These are phyloP conservation scores for Balanococcus diminutus DNA, from an alignment of 2,888 invertebrate species.

Conservation along the genomic window DNA sequence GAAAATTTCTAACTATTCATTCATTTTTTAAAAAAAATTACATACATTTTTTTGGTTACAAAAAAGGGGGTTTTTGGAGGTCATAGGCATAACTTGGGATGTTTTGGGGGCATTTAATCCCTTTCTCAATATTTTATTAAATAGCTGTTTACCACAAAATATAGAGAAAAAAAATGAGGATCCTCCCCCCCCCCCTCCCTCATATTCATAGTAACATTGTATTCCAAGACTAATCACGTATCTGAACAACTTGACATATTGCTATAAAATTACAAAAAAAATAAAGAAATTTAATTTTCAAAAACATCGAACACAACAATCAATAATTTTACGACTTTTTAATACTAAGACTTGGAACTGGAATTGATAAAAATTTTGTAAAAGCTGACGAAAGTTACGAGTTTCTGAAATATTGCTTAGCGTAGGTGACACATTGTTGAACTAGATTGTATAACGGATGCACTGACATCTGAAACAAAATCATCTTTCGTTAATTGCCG, in stretches of 20 bases:
- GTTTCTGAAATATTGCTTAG: slow-evolving; percentile 59
- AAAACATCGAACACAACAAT: background rate
- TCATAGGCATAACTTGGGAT: too few species aligned
- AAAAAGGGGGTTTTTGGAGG: too few species aligned
- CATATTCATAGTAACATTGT: too few species aligned
- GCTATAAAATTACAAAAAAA: background rate
- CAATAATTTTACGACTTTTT: background rate
- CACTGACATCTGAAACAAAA: slow-evolving; percentile 66
- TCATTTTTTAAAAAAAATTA: too few species aligned
- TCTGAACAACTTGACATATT: background rate
- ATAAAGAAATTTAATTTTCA: background rate
- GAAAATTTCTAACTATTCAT: too few species aligned
- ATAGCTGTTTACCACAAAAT: too few species aligned
- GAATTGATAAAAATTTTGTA: background rate
- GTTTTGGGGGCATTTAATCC: too few species aligned
- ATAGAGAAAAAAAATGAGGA: too few species aligned
- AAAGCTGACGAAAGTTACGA: background rate
- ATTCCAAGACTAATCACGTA: background rate
- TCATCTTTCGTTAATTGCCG: background rate
- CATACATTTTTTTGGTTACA: too few species aligned
- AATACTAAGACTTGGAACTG: background rate
- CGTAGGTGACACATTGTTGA: slow-evolving; percentile 68
- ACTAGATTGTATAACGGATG: slow-evolving; percentile 86
- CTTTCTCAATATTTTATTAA: too few species aligned
- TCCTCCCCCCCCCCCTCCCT: too few species aligned